These are phyloP conservation scores for Schizopygopsis malacanthus DNA, from an alignment of 2,797 vertebrate genomes.

Conservation along the genomic window DNA sequence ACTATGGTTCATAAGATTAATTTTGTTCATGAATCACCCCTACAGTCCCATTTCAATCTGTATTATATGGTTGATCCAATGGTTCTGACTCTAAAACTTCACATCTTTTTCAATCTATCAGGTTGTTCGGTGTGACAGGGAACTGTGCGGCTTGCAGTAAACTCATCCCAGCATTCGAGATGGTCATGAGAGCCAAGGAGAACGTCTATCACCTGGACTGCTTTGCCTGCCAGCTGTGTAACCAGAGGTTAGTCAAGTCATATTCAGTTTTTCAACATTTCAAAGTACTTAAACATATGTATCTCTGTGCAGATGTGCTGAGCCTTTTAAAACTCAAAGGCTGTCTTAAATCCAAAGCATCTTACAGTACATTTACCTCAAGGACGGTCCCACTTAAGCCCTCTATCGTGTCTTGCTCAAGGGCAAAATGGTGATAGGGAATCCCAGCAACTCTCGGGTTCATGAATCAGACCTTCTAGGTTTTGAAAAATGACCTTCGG, in stretches of 20 bases:
- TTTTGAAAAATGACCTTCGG: constrained; percentile 44
- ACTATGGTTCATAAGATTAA: background rate
- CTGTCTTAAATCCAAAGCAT: constrained; percentile 18
- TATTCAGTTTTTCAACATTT: background rate
- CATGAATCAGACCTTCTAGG: constrained; percentile 23
- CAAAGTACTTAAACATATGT: background rate
- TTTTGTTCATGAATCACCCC: background rate
- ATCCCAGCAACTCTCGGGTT: constrained; percentile 20
- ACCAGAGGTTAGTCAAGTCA: constrained; percentile 89
- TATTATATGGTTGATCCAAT: background rate
- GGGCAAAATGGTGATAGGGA: constrained; percentile 19
- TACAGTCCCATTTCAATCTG: background rate
- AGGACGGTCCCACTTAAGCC: constrained; percentile 2
- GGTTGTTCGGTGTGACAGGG: constrained; percentile 97
- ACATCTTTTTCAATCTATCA: constrained; percentile 64
- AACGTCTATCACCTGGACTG: constrained; percentile 99
- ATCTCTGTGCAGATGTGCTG: background rate
- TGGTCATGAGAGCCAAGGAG: constrained; percentile 99
- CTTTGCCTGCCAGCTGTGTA: constrained; percentile 98
- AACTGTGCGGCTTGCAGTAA: constrained; percentile 99
- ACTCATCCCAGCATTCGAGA: constrained; percentile 98
- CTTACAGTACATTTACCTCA: constrained; percentile 6
- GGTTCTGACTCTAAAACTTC: constrained; percentile 17
- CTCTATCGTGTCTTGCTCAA: constrained; percentile 23
- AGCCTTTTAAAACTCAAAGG: constrained; percentile 7